These are phyloP conservation scores for human (Homo sapiens) DNA, from an alignment of 2,113 vertebrate genomes.

Conservation along the genomic window DNA sequence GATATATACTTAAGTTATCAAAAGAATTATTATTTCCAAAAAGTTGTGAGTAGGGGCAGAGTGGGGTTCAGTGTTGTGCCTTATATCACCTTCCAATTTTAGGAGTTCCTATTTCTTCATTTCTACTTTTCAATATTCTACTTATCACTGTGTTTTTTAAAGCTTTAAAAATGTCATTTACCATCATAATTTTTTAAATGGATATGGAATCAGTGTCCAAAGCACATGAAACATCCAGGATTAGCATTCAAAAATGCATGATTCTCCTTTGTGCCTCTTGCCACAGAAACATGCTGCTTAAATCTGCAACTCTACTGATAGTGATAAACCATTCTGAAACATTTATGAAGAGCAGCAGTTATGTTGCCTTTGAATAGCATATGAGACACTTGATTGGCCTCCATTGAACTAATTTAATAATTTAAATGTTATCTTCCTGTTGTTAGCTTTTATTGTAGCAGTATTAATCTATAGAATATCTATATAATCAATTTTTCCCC, in stretches of 20 bases:
- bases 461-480: slow-evolving; percentile 28
- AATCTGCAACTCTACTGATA: background rate
- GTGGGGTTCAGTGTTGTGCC: background rate
- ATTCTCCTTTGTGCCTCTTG: background rate
- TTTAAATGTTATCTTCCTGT: slow-evolving; percentile 28
- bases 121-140: background rate
- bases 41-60: background rate
- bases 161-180: background rate
- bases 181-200: background rate
- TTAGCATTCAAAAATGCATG: background rate
- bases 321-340: background rate
- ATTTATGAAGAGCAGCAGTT: background rate
- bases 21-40: background rate
- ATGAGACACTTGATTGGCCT: background rate
- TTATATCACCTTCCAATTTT: background rate
- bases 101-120: background rate
- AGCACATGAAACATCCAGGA: background rate
- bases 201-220: background rate
- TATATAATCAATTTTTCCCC: slow-evolving; percentile 3
- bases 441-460: slow-evolving; percentile 10
- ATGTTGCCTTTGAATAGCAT: background rate
- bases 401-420: slow-evolving; percentile 17
- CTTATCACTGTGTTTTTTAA: background rate
- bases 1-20: background rate
- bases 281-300: background rate